These are phyloP conservation scores for Cinclus cinclus DNA, from an alignment of 2,113 vertebrate species.

Conservation along the genomic window DNA sequence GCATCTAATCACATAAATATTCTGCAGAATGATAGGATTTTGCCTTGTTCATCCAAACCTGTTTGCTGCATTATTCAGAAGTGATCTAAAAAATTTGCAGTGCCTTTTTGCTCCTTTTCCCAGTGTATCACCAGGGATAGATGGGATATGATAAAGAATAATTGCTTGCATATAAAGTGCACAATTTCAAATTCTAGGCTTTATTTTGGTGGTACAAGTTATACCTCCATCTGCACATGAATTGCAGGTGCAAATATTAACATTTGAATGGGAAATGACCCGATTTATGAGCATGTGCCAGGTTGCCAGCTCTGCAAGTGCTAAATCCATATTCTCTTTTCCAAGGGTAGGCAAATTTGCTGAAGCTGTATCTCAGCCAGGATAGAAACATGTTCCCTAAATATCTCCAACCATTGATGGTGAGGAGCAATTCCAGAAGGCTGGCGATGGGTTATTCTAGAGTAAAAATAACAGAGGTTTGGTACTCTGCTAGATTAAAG, in stretches of 20 bases:
- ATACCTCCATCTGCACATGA: slow-evolving; percentile 46
- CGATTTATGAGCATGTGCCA: slow-evolving; percentile 7
- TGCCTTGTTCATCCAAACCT: not conserved
- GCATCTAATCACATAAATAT: not conserved
- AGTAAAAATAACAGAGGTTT: not conserved
- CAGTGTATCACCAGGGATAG: not conserved
- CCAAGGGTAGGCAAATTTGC: not conserved
- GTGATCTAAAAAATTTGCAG: not conserved
- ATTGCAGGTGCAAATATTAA: slow-evolving; percentile 49
- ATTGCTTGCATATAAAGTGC: not conserved
- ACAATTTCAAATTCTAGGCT: not conserved
- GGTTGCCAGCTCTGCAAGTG: not conserved
- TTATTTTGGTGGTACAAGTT: slow-evolving; percentile 28
- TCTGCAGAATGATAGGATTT: not conserved
- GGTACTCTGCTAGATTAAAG: not conserved
- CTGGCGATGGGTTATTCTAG: not conserved
- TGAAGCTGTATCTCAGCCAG: not conserved
- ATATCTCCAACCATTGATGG: not conserved
- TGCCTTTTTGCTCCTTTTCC: not conserved
- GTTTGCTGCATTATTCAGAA: not conserved
- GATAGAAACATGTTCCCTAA: not conserved
- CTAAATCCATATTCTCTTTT: not conserved
- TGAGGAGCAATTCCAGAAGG: not conserved
- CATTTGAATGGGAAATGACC: slow-evolving; percentile 31
- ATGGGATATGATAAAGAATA: not conserved